Conservation (phyloP, 1,140 invertebrate genomes). For the Dendroctonus valens region DNA sequence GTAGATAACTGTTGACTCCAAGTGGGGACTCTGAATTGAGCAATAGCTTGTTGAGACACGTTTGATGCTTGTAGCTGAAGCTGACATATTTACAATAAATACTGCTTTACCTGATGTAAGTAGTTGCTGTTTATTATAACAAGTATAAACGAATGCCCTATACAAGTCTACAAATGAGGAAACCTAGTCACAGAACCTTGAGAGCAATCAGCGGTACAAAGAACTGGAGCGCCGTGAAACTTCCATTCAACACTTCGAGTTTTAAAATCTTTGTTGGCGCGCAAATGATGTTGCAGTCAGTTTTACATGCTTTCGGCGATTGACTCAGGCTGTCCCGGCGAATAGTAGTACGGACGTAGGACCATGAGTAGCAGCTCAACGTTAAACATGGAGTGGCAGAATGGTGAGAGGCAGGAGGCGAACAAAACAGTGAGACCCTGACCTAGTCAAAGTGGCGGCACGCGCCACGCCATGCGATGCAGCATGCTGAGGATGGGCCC, state of each 20-base stretch:
- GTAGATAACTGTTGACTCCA: too few relatives aligned
- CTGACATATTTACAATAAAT: too few relatives aligned
- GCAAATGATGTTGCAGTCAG: neutral
- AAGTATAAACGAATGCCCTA: too few relatives aligned
- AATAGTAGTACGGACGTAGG: neutral
- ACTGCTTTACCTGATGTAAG: too few relatives aligned
- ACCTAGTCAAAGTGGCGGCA: conserved; percentile 30
- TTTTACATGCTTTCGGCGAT: neutral
- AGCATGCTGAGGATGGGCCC: conserved; percentile 13
- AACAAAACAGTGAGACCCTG: conserved; percentile 29
- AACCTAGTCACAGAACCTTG: too few relatives aligned
- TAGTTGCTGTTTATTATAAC: too few relatives aligned
- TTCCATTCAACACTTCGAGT: neutral
- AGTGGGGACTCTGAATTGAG: too few relatives aligned
- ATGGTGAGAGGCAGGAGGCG: conserved; percentile 9
- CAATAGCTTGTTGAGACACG: too few relatives aligned
- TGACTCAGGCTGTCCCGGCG: neutral
- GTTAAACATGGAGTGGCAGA: neutral
- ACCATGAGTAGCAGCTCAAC: neutral
- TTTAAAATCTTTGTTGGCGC: neutral
- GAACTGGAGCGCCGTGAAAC: neutral
- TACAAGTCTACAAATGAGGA: too few relatives aligned
- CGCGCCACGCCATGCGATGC: conserved; percentile 21
- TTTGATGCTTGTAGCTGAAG: too few relatives aligned
- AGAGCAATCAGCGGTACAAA: neutral